Base-by-base conservation (phyloP, 2,113 vertebrate species). In the Candoia aspera region DNA sequence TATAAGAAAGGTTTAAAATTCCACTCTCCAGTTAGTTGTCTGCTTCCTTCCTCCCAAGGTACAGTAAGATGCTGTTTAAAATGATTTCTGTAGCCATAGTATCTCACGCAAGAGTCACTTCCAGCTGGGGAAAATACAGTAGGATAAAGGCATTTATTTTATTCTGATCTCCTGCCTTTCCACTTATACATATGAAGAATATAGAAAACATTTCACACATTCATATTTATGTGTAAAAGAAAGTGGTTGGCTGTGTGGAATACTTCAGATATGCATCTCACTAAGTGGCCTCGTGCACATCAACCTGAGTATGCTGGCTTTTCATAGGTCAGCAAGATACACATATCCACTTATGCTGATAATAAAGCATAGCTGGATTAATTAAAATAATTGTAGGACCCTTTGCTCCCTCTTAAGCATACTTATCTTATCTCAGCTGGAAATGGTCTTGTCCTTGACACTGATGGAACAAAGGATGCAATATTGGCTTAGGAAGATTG, bases 31-130 rank as follows among this genome's bases (percentile, higher is more conserved):
- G 62, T 93, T 90, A 85, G 9, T 0, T 91, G 19, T 53, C 93
- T 92, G 60, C 42, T 92, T 73, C 90, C 92, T 91, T 91, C 54
- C 84, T 89, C 59, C 0, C 89, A 6, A 49, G 0, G 68, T 91
- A 0, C 92, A 68, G 94, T 89, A 42, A 93, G 42, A 15, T 58
- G 23, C 73, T 57, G 4, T 55, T 84, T 91, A 19, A 94, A 87
- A 2, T 13, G 58, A 46, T 94, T 64, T 89, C 90, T 0, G 57
- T 21, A 10, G 94, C 88, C 1, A 9, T 90, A 90, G 93, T 92
- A 94, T 95, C 96, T 94, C 88, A 95, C 95, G 94, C 94, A 94
- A 83, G 87, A 96, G 85, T 1, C 73, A 8, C 92, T 95, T 95
- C 79, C 94, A 95, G 92, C 94, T 53, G 91, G 91, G 93, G 89